phyloP scores from a whole-genome alignment of 1,140 invertebrate species.

The Doryteuthis pealeii region DNA sequence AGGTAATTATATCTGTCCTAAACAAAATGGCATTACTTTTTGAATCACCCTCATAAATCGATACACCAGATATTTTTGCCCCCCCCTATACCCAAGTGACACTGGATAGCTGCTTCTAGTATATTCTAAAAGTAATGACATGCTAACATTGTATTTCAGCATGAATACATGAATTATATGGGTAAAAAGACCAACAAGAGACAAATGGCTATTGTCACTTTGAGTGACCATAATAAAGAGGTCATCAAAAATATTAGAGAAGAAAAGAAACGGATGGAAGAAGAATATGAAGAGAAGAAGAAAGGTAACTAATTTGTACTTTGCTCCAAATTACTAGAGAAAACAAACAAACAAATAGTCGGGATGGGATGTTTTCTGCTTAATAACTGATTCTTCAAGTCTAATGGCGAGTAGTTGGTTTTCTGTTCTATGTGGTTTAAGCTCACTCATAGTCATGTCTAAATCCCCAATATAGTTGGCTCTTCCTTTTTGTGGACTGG shows the following conservation, averaged over 20 bases:
- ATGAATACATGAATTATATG: conserved; percentile 62
- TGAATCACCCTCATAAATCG: too few relatives aligned
- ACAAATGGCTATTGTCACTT: conserved; percentile 57
- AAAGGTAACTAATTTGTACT: conserved; percentile 33
- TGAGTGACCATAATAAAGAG: conserved; percentile 59
- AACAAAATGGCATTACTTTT: too few relatives aligned
- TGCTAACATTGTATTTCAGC: conserved; percentile 35
- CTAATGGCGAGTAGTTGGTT: background rate
- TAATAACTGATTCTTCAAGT: background rate
- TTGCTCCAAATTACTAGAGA: background rate
- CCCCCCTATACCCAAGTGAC: too few relatives aligned
- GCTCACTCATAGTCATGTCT: too few relatives aligned
- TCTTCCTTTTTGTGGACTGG: too few relatives aligned
- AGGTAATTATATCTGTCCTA: too few relatives aligned
- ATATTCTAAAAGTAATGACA: too few relatives aligned
- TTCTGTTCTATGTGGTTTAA: too few relatives aligned
- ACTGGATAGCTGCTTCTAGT: too few relatives aligned
- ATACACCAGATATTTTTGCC: too few relatives aligned
- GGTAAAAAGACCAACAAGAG: conserved; percentile 58
- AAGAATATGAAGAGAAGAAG: conserved; percentile 57
- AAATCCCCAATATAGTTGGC: too few relatives aligned
- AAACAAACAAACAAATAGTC: too few relatives aligned
- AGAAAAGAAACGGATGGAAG: conserved; percentile 51
- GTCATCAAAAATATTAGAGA: conserved; percentile 54
- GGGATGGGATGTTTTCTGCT: background rate